These are phyloP conservation scores for Notoglanidium macrostoma DNA, from an alignment of 2,797 vertebrate species.

Conservation along the genomic window DNA sequence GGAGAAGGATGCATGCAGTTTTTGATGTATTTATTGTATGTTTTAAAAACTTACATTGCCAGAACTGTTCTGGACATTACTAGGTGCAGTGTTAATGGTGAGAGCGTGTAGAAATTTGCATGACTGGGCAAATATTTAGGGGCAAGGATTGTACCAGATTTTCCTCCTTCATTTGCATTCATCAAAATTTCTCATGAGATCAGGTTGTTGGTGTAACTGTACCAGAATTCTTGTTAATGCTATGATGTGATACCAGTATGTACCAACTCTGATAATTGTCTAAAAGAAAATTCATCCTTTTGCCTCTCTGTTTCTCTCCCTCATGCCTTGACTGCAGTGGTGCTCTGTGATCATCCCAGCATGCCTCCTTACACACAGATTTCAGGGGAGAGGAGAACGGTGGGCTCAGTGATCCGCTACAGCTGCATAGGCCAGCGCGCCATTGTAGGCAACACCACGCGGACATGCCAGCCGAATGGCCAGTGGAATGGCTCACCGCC, in stretches of 20 bases:
- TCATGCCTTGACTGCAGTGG: conserved; percentile 77
- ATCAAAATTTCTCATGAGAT: neutral
- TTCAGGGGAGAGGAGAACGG: conserved; percentile 86
- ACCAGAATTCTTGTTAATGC: neutral
- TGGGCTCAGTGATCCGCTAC: conserved; percentile 90
- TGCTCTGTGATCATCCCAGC: conserved; percentile 91
- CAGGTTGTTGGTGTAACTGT: neutral
- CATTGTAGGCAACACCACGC: conserved; percentile 90
- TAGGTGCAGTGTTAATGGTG: neutral
- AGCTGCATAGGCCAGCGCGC: conserved; percentile 84
- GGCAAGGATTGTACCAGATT: neutral
- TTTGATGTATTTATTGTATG: neutral
- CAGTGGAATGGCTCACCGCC: conserved; percentile 94
- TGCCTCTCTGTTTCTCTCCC: neutral
- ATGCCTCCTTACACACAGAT: conserved; percentile 89
- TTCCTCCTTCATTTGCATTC: neutral
- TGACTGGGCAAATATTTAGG: neutral
- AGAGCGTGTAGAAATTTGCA: neutral
- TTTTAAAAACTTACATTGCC: neutral
- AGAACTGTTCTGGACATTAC: neutral
- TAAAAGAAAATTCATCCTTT: neutral
- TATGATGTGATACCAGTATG: neutral
- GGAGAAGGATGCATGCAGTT: neutral
- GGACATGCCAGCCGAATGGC: conserved; percentile 93
- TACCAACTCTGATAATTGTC: conserved; percentile 1